These are phyloP conservation scores for Carollia perspicillata DNA, from an alignment of 2,113 vertebrate species.

Conservation along the genomic window DNA sequence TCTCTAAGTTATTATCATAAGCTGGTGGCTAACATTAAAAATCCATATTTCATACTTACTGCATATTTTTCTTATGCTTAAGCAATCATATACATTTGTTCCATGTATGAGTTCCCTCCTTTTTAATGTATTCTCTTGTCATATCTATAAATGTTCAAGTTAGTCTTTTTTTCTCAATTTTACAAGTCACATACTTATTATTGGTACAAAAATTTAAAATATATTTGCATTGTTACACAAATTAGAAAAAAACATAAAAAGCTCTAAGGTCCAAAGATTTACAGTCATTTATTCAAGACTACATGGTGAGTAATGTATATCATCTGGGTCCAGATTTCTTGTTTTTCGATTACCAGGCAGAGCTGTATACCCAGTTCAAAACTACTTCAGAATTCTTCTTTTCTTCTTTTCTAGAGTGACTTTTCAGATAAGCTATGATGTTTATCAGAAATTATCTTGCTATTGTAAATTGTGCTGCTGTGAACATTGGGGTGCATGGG, in stretches of 20 bases:
- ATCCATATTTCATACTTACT: neutral
- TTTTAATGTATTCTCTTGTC: neutral
- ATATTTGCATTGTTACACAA: neutral
- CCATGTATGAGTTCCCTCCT: neutral
- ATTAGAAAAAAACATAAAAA: neutral
- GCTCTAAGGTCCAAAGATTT: neutral
- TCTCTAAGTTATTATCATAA: neutral
- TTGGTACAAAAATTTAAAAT: neutral
- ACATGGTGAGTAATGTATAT: neutral
- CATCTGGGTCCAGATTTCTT: neutral
- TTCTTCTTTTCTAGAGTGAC: neutral
- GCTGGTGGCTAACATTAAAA: neutral
- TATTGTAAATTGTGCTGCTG: too few species aligned
- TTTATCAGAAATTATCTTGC: neutral
- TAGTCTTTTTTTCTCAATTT: neutral
- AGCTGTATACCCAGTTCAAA: neutral
- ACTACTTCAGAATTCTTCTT: neutral
- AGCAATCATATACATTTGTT: neutral
- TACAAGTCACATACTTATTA: neutral
- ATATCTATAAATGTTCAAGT: neutral
- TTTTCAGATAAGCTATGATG: neutral
- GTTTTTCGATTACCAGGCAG: neutral
- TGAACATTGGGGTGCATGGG: too few species aligned
- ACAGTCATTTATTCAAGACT: neutral
- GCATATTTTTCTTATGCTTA: neutral